Conservation (phyloP, 37 sponge, comb jelly and placozoan genomes). For the Bolinopsis microptera region DNA sequence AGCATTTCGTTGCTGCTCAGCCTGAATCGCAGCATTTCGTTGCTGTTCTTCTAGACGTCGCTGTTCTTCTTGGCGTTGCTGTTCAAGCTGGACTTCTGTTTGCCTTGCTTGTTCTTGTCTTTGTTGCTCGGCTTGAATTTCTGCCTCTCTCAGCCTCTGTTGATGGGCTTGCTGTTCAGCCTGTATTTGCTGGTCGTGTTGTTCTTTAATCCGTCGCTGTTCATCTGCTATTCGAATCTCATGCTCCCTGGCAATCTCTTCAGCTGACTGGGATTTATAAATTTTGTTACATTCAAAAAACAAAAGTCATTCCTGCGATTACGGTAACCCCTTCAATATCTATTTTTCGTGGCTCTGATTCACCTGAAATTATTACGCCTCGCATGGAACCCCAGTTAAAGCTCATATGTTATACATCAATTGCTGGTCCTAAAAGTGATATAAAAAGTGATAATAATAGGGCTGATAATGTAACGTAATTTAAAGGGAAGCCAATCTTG, state of each 20-base stretch:
- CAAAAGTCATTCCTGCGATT: too few relatives aligned
- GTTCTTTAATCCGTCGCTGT: not conserved
- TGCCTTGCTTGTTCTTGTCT: not conserved
- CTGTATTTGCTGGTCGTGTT: not conserved
- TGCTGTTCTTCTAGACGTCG: not conserved
- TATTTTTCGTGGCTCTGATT: too few relatives aligned
- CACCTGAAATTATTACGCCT: too few relatives aligned
- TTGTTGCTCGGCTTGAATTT: not conserved
- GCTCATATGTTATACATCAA: too few relatives aligned
- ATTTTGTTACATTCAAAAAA: too few relatives aligned
- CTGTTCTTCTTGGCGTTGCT: not conserved
- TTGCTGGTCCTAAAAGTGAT: too few relatives aligned
- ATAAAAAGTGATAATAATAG: too few relatives aligned
- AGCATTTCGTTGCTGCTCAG: too few relatives aligned
- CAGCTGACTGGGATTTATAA: not conserved
- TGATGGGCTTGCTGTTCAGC: not conserved
- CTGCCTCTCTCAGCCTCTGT: not conserved
- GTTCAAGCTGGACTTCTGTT: not conserved
- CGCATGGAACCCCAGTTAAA: too few relatives aligned
- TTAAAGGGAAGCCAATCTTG: not conserved
- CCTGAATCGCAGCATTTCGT: too few relatives aligned
- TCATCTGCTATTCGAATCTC: not conserved
- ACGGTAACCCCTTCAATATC: too few relatives aligned
- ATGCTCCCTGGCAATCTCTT: not conserved
- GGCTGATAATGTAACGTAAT: not conserved